These are phyloP conservation scores for Diacarnus erythraeanus DNA, from an alignment of 37 sponge, comb jelly and placozoan genomes.

Conservation along the genomic window DNA sequence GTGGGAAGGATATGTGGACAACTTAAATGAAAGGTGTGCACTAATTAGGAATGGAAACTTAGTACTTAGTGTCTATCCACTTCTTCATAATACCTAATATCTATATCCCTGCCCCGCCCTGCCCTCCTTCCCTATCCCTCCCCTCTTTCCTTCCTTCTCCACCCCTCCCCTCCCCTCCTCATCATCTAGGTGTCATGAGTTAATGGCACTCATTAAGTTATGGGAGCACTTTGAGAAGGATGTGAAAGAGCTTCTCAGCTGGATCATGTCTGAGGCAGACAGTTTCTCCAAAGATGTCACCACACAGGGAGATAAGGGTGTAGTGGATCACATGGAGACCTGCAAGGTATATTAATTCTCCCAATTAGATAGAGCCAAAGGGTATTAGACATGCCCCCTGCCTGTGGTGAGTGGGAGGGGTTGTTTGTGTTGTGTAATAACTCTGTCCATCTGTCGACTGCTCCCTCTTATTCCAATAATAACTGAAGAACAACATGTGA, in stretches of 20 bases:
- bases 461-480: no score
- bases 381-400: not conserved
- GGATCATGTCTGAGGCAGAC: slow-evolving; percentile 65
- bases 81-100: not conserved
- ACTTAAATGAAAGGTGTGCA: not conserved
- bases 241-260: slow-evolving; percentile 55
- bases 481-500: no score
- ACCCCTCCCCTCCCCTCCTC: not conserved
- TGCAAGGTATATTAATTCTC: slow-evolving; percentile 67
- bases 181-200: slow-evolving; percentile 25
- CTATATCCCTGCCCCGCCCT: not conserved
- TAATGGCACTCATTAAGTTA: slow-evolving; percentile 17
- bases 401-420: slow-evolving; percentile 2
- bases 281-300: slow-evolving; percentile 54
- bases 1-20: slow-evolving; percentile 41
- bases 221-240: slow-evolving; percentile 57
- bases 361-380: not conserved
- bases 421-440: not conserved
- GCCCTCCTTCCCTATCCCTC: not conserved
- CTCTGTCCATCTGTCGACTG: not conserved
- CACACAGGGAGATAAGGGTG: slow-evolving; percentile 61
- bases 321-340: slow-evolving; percentile 58
- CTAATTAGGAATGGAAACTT: not conserved
- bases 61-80: not conserved
- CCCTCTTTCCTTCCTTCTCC: not conserved